These are phyloP conservation scores for Epinotia ramella DNA, from an alignment of 2,888 invertebrate species.

Conservation along the genomic window DNA sequence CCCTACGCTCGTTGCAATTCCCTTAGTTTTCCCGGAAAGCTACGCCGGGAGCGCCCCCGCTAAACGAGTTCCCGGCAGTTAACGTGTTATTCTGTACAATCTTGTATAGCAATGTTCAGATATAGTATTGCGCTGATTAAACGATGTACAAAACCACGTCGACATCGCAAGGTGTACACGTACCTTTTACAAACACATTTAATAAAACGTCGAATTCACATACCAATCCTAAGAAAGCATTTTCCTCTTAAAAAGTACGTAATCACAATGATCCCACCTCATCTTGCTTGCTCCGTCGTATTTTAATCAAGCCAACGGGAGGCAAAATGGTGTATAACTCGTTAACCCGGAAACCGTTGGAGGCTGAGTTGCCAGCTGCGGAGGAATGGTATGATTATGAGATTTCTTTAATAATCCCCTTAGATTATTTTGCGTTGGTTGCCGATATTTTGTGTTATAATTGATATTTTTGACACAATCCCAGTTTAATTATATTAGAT, in stretches of 20 bases:
- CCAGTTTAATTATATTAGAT: too few species aligned
- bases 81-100: too few species aligned
- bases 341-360: constrained; percentile 44
- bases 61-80: too few species aligned
- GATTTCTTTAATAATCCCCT: constrained; percentile 5
- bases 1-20: too few species aligned
- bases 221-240: constrained; percentile 21
- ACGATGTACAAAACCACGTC: background rate
- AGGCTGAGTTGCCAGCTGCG: constrained; percentile 31
- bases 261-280: constrained; percentile 50
- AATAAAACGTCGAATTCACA: constrained; percentile 18
- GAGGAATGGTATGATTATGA: constrained; percentile 8
- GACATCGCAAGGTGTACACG: background rate
- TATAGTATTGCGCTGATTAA: too few species aligned
- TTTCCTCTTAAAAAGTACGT: constrained; percentile 38
- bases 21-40: too few species aligned
- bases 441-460: background rate
- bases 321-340: constrained; percentile 55
- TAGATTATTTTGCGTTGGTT: background rate
- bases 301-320: constrained; percentile 60
- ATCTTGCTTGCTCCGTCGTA: constrained; percentile 55
- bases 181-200: constrained; percentile 10
- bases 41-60: too few species aligned
- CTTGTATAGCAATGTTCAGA: too few species aligned
- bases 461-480: background rate